Evolutionary conservation across 2,113 vertebrate species (phyloP), one percentile per base, ranked within the genome.

Genomic region (Alethe diademata): DNA sequence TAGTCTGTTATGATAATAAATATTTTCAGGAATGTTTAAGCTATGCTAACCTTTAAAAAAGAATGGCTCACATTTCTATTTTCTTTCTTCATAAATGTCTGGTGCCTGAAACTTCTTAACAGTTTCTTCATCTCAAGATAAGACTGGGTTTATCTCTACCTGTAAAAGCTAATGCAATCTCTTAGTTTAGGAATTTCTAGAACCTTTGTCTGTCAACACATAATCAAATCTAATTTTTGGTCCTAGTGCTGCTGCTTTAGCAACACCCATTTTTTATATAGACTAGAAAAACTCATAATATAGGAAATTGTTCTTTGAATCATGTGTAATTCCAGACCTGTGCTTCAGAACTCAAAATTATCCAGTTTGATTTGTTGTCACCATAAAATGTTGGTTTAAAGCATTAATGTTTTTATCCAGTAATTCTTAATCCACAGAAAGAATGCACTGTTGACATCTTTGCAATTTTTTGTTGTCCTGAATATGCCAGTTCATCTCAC

Each of bases 111-210:
- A 86, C 72, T 48, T 51, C 81, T 82, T 83, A 94, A 92, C 86
- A 92, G 56, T 90, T 94, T 80, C 85, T 96, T 90, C 93, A 96
- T 95, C 94, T 92, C 60, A 86, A 96, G 96, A 95, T 94, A 94
- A 94, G 86, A 67, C 29, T 73, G 67, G 43, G 65, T 96, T 95
- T 79, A 83, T 94, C 90, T 95, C 50, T 85, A 73, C 38, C 78
- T 94, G 62, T 53, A 76, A 50, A 92, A 60, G 29, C 28, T 74
- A 94, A 71, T 43, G 60, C 71, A 67, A 14, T 91, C 50, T 70
- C 26, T 70, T 76, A 31, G 54, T 64, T 82, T 28, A 93, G 92
- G 85, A 94, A 94, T 96, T 86, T 90, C 78, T 93, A 80, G 73
- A 87, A 58, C 47, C 84, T 93, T 94, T 89, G 73, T 79, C 76